phyloP scores from a whole-genome alignment of 2,113 vertebrate genomes.

The Euleptes europaea region DNA sequence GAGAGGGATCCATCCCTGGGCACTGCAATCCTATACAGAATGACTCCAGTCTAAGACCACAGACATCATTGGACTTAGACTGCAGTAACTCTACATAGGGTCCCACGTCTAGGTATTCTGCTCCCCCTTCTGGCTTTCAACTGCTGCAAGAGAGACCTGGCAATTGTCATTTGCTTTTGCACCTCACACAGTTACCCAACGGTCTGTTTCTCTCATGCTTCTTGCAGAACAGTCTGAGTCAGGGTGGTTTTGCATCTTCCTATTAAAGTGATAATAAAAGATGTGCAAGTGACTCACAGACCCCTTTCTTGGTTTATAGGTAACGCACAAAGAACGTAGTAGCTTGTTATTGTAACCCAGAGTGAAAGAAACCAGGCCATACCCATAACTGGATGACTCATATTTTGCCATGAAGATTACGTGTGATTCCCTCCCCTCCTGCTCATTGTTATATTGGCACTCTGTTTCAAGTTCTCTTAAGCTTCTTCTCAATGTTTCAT shows the following conservation, averaged over 20 bases:
- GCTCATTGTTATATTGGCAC: neutral
- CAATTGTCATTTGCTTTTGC: neutral
- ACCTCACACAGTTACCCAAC: neutral
- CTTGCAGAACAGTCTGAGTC: neutral
- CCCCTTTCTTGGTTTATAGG: neutral
- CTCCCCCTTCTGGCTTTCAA: neutral
- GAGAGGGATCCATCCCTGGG: too few relatives aligned
- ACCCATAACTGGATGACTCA: neutral
- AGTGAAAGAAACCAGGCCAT: too few relatives aligned
- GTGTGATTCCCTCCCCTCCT: neutral
- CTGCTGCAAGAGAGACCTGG: neutral
- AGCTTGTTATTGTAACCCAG: too few relatives aligned
- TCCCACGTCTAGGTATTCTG: neutral
- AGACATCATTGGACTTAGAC: too few relatives aligned
- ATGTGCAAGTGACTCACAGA: neutral
- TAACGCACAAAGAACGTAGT: neutral
- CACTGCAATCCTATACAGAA: too few relatives aligned
- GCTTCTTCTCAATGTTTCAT: constrained; percentile 12
- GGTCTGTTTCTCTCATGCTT: neutral
- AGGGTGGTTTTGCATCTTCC: neutral
- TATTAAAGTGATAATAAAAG: neutral
- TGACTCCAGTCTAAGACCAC: too few relatives aligned
- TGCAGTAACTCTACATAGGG: too few relatives aligned
- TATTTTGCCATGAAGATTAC: neutral
- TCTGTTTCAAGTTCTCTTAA: neutral